A percentile compares a stretch with the other conserved stretches of the same genome.
phyloP scores from a whole-genome alignment of 1,140 invertebrate genomes.

The Cepaea nemoralis region DNA sequence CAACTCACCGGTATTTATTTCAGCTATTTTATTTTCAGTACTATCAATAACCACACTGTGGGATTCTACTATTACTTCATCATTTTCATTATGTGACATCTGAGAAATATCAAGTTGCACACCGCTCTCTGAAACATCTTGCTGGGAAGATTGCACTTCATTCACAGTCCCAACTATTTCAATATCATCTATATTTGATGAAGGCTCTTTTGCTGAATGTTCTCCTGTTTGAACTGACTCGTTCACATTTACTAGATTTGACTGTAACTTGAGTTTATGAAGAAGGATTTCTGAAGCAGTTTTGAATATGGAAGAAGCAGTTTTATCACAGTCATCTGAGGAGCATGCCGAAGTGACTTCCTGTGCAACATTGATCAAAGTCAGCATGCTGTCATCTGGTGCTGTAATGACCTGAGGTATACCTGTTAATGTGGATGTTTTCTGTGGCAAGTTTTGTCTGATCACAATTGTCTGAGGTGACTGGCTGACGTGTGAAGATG shows the following conservation, averaged over 20 bases:
- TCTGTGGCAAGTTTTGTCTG: neutral
- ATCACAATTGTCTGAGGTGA: neutral
- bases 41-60: neutral
- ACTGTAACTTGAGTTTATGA: slow-evolving; percentile 4
- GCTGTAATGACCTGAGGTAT: neutral
- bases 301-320: neutral
- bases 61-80: neutral
- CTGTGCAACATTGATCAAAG: neutral
- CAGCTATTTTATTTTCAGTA: neutral
- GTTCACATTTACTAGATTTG: neutral
- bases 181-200: neutral
- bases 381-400: neutral
- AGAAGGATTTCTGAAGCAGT: slow-evolving; percentile 31
- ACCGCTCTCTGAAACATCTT: neutral
- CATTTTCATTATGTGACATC: neutral
- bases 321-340: neutral
- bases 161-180: neutral
- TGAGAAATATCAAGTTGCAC: neutral
- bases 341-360: neutral
- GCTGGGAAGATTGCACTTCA: slow-evolving; percentile 5
- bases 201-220: neutral
- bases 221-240: neutral
- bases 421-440: neutral
- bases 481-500: neutral
- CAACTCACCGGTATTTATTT: neutral